Evolutionary conservation across 2,888 invertebrate genomes (phyloP).

Genomic region (Cataglyphis livida): DNA sequence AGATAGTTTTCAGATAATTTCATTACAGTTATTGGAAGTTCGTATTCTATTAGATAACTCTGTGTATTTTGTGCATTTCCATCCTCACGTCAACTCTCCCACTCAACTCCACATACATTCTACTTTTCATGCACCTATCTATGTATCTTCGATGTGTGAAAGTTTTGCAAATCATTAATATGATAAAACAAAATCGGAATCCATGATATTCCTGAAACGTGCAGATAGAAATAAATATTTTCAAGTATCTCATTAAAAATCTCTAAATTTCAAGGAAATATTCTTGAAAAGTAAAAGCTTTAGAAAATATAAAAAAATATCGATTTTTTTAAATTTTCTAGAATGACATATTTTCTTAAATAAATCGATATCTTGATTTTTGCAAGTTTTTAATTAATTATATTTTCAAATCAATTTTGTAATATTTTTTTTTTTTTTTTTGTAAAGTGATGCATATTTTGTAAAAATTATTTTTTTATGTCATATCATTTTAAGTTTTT

Average conservation of each 20-base stretch:
- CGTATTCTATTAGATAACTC: conserved; percentile 77
- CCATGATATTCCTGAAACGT: background rate
- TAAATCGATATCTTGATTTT: background rate
- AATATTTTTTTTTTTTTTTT: background rate
- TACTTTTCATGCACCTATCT: conserved; percentile 34
- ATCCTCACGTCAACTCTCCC: conserved; percentile 28
- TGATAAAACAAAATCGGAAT: conserved; percentile 31
- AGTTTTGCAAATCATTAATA: conserved; percentile 32
- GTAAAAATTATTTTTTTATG: background rate
- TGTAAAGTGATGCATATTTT: background rate
- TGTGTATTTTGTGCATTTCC: conserved; percentile 70
- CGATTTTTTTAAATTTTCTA: background rate
- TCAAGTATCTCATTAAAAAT: background rate
- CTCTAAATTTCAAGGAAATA: no score
- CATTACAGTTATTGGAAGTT: conserved; percentile 79
- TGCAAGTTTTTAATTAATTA: background rate
- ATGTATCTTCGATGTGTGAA: conserved; percentile 13
- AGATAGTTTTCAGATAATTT: conserved; percentile 80
- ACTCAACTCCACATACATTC: conserved; percentile 45
- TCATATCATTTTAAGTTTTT: background rate
- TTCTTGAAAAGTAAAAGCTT: no score
- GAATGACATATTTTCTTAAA: background rate
- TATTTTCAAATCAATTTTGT: background rate
- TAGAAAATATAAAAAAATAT: background rate
- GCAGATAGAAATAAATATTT: conserved; percentile 29